Conservation (phyloP, 2,113 vertebrate species). For the Anser brachyrhynchus region DNA sequence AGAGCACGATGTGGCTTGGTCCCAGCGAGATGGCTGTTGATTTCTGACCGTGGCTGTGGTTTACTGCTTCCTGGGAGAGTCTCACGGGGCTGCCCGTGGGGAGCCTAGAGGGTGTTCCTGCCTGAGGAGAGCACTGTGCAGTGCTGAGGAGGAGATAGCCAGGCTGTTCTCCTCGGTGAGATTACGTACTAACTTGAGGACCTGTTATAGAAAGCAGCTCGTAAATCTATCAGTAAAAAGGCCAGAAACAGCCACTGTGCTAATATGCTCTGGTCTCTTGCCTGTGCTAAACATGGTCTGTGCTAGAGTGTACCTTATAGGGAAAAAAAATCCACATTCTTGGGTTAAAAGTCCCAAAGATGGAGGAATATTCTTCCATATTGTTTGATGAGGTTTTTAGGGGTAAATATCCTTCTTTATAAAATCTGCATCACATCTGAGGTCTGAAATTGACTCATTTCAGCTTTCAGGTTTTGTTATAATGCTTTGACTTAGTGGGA, state of each 20-base stretch:
- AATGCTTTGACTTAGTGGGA: neutral
- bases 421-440: rapidly evolving
- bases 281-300: neutral
- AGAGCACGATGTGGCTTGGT: neutral
- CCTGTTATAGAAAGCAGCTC: neutral
- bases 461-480: neutral
- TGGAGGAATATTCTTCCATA: neutral
- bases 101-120: neutral
- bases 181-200: neutral
- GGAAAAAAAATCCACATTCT: neutral
- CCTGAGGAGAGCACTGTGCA: rapidly evolving
- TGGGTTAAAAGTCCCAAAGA: neutral
- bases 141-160: neutral
- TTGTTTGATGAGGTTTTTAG: neutral
- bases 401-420: neutral
- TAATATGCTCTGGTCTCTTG: neutral
- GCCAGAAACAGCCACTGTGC: neutral
- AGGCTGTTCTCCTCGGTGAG: neutral
- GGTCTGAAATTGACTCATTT: neutral
- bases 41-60: rapidly evolving
- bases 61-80: neutral
- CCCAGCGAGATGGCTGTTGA: rapidly evolving
- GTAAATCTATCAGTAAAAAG: neutral
- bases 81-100: rapidly evolving
- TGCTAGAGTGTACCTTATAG: neutral